Percentiles rank a stretch among this genome's conserved stretches.
Conservation (phyloP, 2,113 vertebrate species). For the Jacana jacana region DNA sequence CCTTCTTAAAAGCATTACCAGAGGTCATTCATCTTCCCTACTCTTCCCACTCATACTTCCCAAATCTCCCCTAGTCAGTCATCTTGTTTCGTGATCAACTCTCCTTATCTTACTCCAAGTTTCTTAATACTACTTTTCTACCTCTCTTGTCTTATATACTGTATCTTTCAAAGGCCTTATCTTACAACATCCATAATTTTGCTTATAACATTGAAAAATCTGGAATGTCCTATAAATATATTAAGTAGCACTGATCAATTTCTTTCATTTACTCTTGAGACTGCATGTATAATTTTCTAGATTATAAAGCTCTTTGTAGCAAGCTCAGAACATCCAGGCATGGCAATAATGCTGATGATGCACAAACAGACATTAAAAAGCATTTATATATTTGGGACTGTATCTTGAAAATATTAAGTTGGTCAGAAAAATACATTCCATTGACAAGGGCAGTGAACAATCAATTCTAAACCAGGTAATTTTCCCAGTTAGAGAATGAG, state of each 20-base stretch:
- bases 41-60: neutral
- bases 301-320: neutral
- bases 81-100: neutral
- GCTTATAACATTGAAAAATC: neutral
- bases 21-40: neutral
- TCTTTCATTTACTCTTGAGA: neutral
- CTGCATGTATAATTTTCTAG: neutral
- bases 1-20: neutral
- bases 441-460: neutral
- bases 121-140: neutral
- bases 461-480: neutral
- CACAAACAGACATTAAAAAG: neutral
- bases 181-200: neutral
- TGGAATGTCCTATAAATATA: neutral
- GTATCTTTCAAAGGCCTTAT: neutral
- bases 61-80: neutral
- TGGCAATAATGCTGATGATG: neutral
- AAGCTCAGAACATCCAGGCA: neutral
- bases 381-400: neutral
- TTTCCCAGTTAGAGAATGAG: neutral
- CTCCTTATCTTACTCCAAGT: neutral
- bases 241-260: neutral
- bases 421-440: neutral
- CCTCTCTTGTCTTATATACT: neutral
- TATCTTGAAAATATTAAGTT: neutral